These are phyloP conservation scores for Sebastes hubbsi DNA, from an alignment of 2,797 vertebrate genomes.

Conservation along the genomic window DNA sequence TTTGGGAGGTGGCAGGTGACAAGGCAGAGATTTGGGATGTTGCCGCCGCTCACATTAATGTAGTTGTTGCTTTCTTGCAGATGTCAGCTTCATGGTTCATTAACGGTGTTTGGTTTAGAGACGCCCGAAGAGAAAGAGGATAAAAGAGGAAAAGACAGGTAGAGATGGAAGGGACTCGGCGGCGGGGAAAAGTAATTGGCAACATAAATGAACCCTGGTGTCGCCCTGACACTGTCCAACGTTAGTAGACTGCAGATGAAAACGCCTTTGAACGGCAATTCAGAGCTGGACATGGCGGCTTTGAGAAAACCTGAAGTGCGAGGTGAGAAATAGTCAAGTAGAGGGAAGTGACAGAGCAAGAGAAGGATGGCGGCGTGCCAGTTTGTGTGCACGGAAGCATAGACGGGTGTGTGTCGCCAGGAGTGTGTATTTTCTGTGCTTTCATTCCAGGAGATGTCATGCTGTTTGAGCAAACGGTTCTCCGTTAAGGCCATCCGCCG, in stretches of 20 bases:
- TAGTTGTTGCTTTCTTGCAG: slow-evolving; percentile 51
- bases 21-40: slow-evolving; percentile 34
- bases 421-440: slow-evolving; percentile 59
- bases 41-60: slow-evolving; percentile 47
- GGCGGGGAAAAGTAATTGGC: slow-evolving; percentile 56
- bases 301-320: slow-evolving; percentile 45
- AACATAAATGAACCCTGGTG: slow-evolving; percentile 39
- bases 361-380: slow-evolving; percentile 20
- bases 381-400: slow-evolving; percentile 40
- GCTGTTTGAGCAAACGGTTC: slow-evolving; percentile 91
- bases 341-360: slow-evolving; percentile 47
- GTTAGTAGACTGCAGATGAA: slow-evolving; percentile 45
- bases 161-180: slow-evolving; percentile 34
- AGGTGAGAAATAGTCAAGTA: slow-evolving; percentile 55
- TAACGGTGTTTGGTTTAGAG: slow-evolving; percentile 61
- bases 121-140: slow-evolving; percentile 32
- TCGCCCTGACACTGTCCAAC: slow-evolving; percentile 30
- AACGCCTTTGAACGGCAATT: slow-evolving; percentile 40
- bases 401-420: slow-evolving; percentile 31
- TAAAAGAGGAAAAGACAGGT: slow-evolving; percentile 44
- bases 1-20: slow-evolving; percentile 49
- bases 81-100: slow-evolving; percentile 65
- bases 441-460: slow-evolving; percentile 98
- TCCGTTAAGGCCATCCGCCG: slow-evolving; percentile 89
- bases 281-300: slow-evolving; percentile 33